Percentiles rank a stretch among this genome's conserved stretches.
These are phyloP conservation scores for Catostomus latipinnis DNA, from an alignment of 2,797 vertebrate species.

Conservation along the genomic window DNA sequence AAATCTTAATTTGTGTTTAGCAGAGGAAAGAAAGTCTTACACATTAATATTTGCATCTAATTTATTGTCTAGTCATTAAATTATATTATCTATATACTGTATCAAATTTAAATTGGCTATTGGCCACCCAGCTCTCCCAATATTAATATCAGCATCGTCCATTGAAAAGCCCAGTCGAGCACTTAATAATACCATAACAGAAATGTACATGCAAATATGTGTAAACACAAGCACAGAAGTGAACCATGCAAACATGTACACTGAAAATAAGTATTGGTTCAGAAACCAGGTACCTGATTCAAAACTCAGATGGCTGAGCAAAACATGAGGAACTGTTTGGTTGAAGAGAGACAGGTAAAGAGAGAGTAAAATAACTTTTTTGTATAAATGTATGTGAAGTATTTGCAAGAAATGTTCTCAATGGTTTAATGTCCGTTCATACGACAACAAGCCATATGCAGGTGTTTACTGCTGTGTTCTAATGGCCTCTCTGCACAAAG, in stretches of 20 bases:
- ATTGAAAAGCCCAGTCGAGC: neutral
- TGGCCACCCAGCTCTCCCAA: too few relatives aligned
- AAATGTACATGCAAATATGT: slow-evolving; percentile 26
- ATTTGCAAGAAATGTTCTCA: neutral
- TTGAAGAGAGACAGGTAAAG: slow-evolving; percentile 66
- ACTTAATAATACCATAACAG: neutral
- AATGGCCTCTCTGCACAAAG: slow-evolving; percentile 66
- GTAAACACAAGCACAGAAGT: slow-evolving; percentile 13
- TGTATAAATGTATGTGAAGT: slow-evolving; percentile 7
- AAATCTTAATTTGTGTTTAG: too few relatives aligned
- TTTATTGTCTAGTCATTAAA: neutral
- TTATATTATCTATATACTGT: neutral
- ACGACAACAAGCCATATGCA: neutral
- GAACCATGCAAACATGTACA: slow-evolving; percentile 32
- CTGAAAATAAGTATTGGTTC: slow-evolving; percentile 41
- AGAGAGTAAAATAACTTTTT: slow-evolving; percentile 58
- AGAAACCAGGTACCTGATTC: slow-evolving; percentile 91
- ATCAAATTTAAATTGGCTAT: too few relatives aligned
- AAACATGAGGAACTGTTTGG: slow-evolving; percentile 80
- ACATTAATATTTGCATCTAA: too few relatives aligned
- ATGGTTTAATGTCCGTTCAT: neutral
- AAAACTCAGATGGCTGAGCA: slow-evolving; percentile 95
- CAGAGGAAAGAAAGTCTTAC: too few relatives aligned
- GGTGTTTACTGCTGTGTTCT: slow-evolving; percentile 54
- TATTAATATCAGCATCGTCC: too few relatives aligned